phyloP scores from a whole-genome alignment of 2,113 vertebrate species.

The Hyaena hyaena region DNA sequence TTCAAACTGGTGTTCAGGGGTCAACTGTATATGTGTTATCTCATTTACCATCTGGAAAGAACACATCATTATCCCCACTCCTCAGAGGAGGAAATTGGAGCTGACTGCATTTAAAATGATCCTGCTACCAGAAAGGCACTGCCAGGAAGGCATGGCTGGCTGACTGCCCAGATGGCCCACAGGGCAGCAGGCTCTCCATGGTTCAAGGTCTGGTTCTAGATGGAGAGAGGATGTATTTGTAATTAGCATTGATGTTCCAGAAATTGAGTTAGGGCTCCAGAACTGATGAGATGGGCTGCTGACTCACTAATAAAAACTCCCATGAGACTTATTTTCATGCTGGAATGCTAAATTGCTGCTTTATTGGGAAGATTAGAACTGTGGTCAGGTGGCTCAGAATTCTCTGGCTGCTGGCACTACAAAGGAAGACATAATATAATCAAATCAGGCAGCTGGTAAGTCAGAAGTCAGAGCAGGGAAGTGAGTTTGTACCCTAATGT shows the following conservation, averaged over 20 bases:
- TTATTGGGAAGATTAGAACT: slow-evolving; percentile 27
- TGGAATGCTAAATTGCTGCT: not conserved
- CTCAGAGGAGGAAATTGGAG: slow-evolving; percentile 46
- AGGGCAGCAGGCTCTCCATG: slow-evolving; percentile 5
- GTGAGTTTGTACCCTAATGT: not conserved
- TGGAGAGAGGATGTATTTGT: not conserved
- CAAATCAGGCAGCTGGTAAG: not conserved
- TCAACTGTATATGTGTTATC: not conserved
- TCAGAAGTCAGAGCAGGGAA: not conserved
- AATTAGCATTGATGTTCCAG: not conserved
- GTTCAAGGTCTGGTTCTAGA: not conserved
- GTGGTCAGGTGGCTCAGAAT: not conserved
- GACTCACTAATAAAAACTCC: not conserved
- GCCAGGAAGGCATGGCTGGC: slow-evolving; percentile 1
- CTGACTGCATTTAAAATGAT: slow-evolving; percentile 18
- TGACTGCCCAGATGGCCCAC: not conserved
- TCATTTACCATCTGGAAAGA: slow-evolving; percentile 15
- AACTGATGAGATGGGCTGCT: slow-evolving; percentile 27
- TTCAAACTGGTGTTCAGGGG: not conserved
- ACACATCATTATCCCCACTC: not conserved
- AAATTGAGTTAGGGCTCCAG: slow-evolving; percentile 7
- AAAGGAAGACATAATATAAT: not conserved
- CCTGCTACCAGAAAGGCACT: slow-evolving; percentile 4
- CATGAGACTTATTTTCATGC: not conserved
- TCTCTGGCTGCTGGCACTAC: not conserved